phyloP scores from a whole-genome alignment of 2,888 invertebrate species.

The Campoplex nolae region DNA sequence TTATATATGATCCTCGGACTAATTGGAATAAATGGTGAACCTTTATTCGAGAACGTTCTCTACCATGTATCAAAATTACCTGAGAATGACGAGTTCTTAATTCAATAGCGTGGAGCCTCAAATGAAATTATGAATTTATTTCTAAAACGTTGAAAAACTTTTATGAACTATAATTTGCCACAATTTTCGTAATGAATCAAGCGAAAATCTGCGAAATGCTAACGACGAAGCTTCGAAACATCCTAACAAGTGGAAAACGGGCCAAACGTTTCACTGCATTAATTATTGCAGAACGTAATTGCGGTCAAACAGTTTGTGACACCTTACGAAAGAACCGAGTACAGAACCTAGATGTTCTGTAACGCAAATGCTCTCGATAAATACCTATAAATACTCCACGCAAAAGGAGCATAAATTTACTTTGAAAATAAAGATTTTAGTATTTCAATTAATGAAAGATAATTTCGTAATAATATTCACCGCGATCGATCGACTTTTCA shows the following conservation, averaged over 20 bases:
- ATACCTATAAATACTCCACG: background rate
- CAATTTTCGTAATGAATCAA: background rate
- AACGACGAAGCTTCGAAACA: background rate
- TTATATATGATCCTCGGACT: background rate
- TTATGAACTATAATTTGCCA: background rate
- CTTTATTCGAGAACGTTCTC: background rate
- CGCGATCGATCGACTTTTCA: background rate
- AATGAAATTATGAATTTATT: background rate
- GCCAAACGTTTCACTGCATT: background rate
- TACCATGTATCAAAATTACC: background rate
- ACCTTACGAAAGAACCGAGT: background rate
- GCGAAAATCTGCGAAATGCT: background rate
- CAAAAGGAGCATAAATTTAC: background rate
- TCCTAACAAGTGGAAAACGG: background rate
- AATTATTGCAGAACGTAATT: constrained; percentile 4
- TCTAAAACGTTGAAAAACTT: background rate
- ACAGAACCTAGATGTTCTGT: background rate
- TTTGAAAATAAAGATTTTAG: background rate
- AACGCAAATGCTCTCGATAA: background rate
- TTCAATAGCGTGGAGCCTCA: background rate
- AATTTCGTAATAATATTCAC: background rate
- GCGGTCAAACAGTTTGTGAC: background rate
- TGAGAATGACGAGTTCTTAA: background rate
- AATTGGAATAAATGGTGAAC: background rate
- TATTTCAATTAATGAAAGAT: background rate